Evolutionary conservation across 2,797 vertebrate genomes (phyloP).

Genomic region (Sphenopsis melanotis): DNA sequence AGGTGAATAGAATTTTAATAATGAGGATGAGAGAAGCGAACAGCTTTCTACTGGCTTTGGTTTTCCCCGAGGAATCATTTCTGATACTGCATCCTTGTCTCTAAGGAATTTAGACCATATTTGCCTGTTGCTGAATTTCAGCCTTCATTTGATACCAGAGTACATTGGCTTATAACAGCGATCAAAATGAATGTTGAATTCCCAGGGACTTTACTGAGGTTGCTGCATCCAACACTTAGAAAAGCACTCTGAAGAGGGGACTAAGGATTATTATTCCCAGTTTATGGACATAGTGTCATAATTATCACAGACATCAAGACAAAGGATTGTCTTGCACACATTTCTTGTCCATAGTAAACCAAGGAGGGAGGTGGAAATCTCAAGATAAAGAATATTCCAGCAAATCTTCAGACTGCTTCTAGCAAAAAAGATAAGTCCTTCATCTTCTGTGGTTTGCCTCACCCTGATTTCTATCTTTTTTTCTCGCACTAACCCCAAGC

Average conservation of each 20-base stretch:
- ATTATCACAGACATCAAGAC: too few relatives aligned
- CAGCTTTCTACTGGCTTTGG: neutral
- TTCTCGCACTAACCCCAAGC: neutral
- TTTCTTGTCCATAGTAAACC: neutral
- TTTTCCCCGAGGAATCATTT: slow-evolving; percentile 22
- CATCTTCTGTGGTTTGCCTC: neutral
- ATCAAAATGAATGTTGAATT: slow-evolving; percentile 39
- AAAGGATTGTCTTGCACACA: neutral
- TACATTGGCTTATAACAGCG: neutral
- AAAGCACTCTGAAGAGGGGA: neutral
- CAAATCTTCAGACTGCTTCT: neutral
- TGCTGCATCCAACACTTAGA: neutral
- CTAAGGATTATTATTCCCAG: slow-evolving; percentile 32
- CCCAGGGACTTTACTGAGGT: neutral
- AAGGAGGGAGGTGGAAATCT: neutral
- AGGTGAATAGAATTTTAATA: slow-evolving; percentile 29
- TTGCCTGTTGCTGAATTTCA: slow-evolving; percentile 14
- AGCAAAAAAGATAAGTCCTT: slow-evolving; percentile 13
- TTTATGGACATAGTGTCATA: neutral
- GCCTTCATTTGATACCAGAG: slow-evolving; percentile 10
- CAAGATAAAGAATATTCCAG: slow-evolving; percentile 11
- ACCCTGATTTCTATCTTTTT: neutral
- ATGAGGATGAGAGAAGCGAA: neutral
- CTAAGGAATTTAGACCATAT: slow-evolving; percentile 22
- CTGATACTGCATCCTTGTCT: neutral